These are phyloP conservation scores for Bradypus variegatus DNA, from an alignment of 2,797 vertebrate species.

Conservation along the genomic window DNA sequence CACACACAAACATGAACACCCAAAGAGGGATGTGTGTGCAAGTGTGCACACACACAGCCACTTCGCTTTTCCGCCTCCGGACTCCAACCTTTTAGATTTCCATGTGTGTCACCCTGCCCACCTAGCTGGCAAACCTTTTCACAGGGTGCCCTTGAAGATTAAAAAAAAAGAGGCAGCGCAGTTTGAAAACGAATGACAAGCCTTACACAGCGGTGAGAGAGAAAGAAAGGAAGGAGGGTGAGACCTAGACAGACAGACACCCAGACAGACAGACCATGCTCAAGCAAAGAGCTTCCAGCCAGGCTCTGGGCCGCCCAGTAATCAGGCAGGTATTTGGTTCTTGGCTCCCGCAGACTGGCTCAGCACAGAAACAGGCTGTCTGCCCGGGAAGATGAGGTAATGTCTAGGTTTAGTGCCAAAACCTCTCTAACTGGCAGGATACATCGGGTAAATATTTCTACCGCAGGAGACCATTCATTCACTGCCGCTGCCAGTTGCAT, in stretches of 20 bases:
- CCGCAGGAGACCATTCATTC: constrained; percentile 74
- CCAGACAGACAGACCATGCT: constrained; percentile 50
- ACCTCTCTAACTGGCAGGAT: constrained; percentile 90
- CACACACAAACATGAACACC: neutral
- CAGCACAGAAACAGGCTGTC: constrained; percentile 95
- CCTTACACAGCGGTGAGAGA: constrained; percentile 57
- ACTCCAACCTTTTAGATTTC: constrained; percentile 69
- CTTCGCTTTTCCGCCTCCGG: constrained; percentile 50
- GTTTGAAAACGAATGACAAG: constrained; percentile 67
- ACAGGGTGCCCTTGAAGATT: constrained; percentile 67
- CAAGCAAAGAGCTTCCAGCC: constrained; percentile 73
- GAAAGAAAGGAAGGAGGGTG: constrained; percentile 27
- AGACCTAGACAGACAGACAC: constrained; percentile 39
- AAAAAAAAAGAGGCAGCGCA: constrained; percentile 37
- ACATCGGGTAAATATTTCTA: constrained; percentile 78
- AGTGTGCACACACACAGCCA: neutral
- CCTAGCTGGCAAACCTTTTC: constrained; percentile 66
- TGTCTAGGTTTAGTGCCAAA: constrained; percentile 98
- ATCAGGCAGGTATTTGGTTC: constrained; percentile 94
- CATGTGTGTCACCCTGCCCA: constrained; percentile 64
- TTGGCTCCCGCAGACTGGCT: constrained; percentile 88
- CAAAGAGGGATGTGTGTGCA: neutral
- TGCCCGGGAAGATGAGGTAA: constrained; percentile 98
- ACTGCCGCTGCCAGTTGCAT: constrained; percentile 70
- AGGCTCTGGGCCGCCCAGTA: constrained; percentile 75